Evolutionary conservation across 2,888 invertebrate genomes (phyloP), one percentile per base, ranked within the genome.

Genomic region (Cephus rjabovi): DNA sequence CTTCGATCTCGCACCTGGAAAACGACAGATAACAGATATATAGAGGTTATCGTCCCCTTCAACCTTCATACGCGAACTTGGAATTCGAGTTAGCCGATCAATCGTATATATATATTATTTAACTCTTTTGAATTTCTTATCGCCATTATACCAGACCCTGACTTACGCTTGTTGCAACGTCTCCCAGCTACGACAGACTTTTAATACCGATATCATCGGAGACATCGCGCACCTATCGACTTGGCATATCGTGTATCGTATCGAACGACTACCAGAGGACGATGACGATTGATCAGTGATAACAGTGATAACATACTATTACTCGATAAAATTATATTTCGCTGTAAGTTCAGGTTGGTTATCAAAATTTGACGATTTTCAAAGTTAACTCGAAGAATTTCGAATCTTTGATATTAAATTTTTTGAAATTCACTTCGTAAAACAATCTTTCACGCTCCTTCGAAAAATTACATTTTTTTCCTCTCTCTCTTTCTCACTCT

Each of bases 161-260:
- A 40, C 56, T 56, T 6, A 40, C 40, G 40, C 23, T 6, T 9
- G 6, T 0, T 23, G 56, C 56, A 56, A 56, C 23, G 56, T 56
- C 23, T 56, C 2, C 2, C 40, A 6, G 15, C 15, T 4, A 40
- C 12, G 15, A 0, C 23, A 23, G 23, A 56, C 23, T 23, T 56
- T 83, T 83, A 80, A 83, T 83, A 81, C 80, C 77, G 33, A 73
- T 74, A 75, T 80, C 79, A 77, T 79, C 79, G 12, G 1, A 71
- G 6, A 12, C 11, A 71, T 15, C 31, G 71, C 30, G 30, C 71
- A 30, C 71, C 0, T 11, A 4, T 71, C 71, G 71, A 3, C 15
- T 30, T 23, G 70, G 74, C 74, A 77, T 69, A 35, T 73, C 56
- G 73, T 37, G 69, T 31, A 15, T 33, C n/a, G 56, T 69, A 56